Conservation (phyloP, 2,113 vertebrate genomes). For the Prunella himalayana region DNA sequence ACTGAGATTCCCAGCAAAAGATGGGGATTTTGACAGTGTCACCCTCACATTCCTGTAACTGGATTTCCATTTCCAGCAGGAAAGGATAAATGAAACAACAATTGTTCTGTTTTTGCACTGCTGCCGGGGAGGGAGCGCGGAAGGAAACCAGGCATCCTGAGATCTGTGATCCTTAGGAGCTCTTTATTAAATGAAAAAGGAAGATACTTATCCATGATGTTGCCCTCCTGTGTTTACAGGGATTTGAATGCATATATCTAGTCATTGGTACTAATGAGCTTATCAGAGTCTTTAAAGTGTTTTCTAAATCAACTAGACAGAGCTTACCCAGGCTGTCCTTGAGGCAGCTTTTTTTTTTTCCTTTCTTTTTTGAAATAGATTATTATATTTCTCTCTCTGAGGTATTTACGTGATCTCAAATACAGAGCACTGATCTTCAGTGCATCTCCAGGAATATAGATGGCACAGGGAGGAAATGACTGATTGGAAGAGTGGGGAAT, state of each 20-base stretch:
- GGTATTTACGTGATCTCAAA: slow-evolving; percentile 8
- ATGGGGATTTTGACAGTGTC: not conserved
- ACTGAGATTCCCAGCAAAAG: not conserved
- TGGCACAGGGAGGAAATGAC: not conserved
- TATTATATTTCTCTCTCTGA: slow-evolving; percentile 32
- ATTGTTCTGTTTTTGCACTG: not conserved
- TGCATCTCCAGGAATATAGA: not conserved
- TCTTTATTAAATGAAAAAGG: not conserved
- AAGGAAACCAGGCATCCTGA: not conserved
- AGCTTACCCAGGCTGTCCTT: not conserved
- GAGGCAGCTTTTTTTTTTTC: not conserved
- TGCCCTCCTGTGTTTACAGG: not conserved
- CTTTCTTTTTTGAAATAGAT: not conserved
- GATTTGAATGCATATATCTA: not conserved
- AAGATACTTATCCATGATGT: not conserved
- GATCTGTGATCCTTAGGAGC: not conserved
- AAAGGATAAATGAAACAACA: not conserved
- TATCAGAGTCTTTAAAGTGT: slow-evolving; percentile 30
- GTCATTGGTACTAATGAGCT: slow-evolving; percentile 47
- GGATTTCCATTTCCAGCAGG: not conserved
- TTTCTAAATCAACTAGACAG: slow-evolving; percentile 9
- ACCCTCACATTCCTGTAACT: not conserved
- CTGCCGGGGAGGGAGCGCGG: not conserved
- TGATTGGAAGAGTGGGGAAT: slow-evolving; percentile 6
- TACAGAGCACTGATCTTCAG: not conserved